A percentile compares a stretch with the other conserved stretches of the same genome.
phyloP scores from a whole-genome alignment of 2,113 vertebrate genomes.

The Calyptommatus sinebrachiatus region DNA sequence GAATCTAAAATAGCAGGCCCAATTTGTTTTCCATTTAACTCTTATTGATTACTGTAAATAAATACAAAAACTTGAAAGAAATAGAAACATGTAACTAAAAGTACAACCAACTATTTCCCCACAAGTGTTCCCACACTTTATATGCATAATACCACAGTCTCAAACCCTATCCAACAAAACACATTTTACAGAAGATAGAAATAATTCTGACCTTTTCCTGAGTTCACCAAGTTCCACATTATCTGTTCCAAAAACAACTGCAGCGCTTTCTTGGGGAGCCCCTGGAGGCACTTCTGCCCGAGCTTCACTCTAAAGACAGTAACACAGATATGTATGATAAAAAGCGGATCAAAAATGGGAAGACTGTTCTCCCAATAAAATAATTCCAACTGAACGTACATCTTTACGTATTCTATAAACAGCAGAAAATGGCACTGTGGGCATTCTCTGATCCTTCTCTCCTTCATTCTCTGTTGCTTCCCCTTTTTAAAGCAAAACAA shows the following conservation, averaged over 20 bases:
- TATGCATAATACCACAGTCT: background rate
- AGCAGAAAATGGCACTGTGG: no score
- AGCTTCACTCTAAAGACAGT: slow-evolving; percentile 66
- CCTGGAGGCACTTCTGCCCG: slow-evolving; percentile 81
- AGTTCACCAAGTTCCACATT: slow-evolving; percentile 72
- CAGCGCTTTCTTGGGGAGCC: slow-evolving; percentile 81
- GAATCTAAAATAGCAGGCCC: background rate
- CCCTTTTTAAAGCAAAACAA: no score
- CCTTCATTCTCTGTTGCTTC: no score
- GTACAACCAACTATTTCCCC: background rate
- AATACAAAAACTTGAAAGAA: background rate
- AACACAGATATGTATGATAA: slow-evolving; percentile 18
- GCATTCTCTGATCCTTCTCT: no score
- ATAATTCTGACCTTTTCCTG: slow-evolving; percentile 73
- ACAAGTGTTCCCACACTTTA: background rate
- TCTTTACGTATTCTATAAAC: no score
- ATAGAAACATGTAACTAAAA: background rate
- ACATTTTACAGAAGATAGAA: slow-evolving; percentile 35
- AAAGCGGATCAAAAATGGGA: background rate
- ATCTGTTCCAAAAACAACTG: slow-evolving; percentile 64
- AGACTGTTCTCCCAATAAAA: background rate
- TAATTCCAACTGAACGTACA: no score
- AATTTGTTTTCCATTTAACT: background rate
- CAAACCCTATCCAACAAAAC: slow-evolving; percentile 30
- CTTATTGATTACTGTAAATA: background rate